Conservation (phyloP, 2,113 vertebrate genomes). For the Tympanuchus pallidicinctus region DNA sequence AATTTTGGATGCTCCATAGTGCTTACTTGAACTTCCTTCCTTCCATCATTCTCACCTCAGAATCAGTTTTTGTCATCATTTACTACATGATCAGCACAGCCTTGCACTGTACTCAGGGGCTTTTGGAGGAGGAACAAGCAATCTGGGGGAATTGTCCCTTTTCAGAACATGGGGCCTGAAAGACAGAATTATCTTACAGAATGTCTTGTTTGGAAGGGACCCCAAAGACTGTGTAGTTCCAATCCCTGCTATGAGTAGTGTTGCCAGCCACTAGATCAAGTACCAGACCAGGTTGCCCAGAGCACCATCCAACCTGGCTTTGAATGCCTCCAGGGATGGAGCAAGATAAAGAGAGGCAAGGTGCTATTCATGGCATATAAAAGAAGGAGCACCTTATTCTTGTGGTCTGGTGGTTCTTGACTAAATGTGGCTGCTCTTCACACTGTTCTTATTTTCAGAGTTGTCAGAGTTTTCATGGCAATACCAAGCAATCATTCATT, state of each 20-base stretch:
- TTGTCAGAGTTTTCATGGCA: not conserved
- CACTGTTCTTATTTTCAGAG: not conserved
- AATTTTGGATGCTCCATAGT: rapidly evolving
- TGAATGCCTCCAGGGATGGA: too few species aligned
- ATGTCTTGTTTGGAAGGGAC: too few species aligned
- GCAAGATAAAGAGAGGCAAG: not conserved
- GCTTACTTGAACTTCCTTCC: not conserved
- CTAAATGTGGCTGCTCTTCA: not conserved
- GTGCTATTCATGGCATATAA: not conserved
- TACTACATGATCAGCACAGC: not conserved
- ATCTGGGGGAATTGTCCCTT: not conserved
- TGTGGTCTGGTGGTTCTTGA: not conserved
- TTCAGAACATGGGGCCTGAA: not conserved
- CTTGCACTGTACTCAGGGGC: not conserved
- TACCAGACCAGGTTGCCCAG: too few species aligned
- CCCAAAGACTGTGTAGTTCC: too few species aligned
- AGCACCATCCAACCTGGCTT: too few species aligned
- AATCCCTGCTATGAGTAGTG: too few species aligned
- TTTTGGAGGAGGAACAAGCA: not conserved
- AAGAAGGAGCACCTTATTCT: not conserved
- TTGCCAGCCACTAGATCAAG: too few species aligned
- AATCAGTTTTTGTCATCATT: not conserved
- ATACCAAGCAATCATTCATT: not conserved
- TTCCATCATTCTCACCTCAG: not conserved
- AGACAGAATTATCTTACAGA: not conserved